These are phyloP conservation scores for Callionymus lyra DNA, from an alignment of 2,113 vertebrate species.

Conservation along the genomic window DNA sequence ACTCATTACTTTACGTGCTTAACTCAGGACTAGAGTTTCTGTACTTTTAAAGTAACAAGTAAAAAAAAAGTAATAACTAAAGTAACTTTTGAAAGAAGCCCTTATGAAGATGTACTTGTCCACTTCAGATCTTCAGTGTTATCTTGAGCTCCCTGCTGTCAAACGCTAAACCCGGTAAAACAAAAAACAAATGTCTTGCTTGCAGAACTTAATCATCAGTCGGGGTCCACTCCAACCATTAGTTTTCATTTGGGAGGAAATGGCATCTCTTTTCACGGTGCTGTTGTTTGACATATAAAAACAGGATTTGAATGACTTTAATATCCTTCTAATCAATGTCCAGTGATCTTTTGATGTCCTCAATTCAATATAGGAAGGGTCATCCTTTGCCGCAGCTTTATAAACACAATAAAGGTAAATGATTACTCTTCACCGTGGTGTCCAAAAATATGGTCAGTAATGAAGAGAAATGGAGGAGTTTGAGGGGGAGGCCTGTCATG, in stretches of 20 bases:
- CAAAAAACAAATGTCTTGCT: constrained; percentile 17
- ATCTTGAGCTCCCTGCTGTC: no score
- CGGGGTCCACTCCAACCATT: constrained; percentile 28
- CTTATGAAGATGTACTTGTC: no score
- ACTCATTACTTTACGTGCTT: no score
- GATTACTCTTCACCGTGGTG: constrained; percentile 66
- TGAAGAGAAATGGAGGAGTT: constrained; percentile 74
- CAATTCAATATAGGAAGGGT: constrained; percentile 88
- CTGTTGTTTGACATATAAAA: constrained; percentile 92
- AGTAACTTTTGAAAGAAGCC: no score
- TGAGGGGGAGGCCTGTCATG: constrained; percentile 67
- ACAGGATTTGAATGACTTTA: constrained; percentile 91
- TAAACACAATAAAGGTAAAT: constrained; percentile 84
- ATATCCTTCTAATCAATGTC: constrained; percentile 97
- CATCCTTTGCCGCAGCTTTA: constrained; percentile 76
- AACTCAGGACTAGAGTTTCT: no score
- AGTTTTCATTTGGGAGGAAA: constrained; percentile 49
- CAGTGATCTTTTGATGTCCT: constrained; percentile 93
- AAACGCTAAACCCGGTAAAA: no score
- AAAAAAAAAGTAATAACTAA: no score
- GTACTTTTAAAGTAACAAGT: no score
- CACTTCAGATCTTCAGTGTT: no score
- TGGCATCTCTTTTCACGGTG: constrained; percentile 65
- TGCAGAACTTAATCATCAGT: constrained; percentile 26
- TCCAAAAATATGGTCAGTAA: constrained; percentile 67